Evolutionary conservation across 2,797 vertebrate species (phyloP).

Genomic region (Acanthis flammea): DNA sequence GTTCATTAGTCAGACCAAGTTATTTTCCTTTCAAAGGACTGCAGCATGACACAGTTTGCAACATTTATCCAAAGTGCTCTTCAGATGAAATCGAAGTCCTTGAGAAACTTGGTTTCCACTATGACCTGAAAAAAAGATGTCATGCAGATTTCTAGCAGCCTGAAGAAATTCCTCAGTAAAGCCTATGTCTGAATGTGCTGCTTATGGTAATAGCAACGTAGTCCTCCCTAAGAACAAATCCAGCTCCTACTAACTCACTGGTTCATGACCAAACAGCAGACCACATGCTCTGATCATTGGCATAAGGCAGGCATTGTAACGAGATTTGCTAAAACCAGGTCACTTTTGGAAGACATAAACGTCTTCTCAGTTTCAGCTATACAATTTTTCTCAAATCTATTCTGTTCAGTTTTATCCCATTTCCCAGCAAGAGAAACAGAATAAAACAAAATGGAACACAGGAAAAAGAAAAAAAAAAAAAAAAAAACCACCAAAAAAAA

Average conservation of each 20-base stretch:
- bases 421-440: neutral
- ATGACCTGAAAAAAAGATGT: neutral
- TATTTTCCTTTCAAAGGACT: neutral
- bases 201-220: neutral
- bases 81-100: neutral
- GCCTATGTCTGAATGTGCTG: neutral
- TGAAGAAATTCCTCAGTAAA: neutral
- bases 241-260: neutral
- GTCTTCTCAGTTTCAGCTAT: neutral
- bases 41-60: neutral
- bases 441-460: neutral
- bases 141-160: neutral
- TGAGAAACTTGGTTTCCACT: neutral
- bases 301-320: neutral
- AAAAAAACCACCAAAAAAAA: too few species aligned
- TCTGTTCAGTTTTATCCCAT: neutral
- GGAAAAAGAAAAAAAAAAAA: too few species aligned
- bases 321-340: neutral
- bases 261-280: neutral
- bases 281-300: too few species aligned
- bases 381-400: neutral
- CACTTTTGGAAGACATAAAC: neutral
- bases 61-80: neutral
- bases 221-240: neutral
- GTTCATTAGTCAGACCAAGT: neutral